phyloP scores from a whole-genome alignment of 2,888 invertebrate species.

The Stegana nigrithorax region DNA sequence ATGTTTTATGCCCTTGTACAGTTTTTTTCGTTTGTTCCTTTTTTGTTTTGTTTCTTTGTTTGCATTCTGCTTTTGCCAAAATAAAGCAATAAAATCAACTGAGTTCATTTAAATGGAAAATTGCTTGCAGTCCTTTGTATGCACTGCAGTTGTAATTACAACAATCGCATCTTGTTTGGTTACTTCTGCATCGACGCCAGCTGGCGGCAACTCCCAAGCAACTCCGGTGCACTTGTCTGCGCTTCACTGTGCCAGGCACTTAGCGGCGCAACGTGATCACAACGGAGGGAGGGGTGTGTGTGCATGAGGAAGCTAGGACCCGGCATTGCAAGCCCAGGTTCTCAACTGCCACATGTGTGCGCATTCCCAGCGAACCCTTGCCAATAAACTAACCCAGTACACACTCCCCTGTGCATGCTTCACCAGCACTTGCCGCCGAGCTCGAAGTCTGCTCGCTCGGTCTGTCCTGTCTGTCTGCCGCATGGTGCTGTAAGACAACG shows the following conservation, averaged over 20 bases:
- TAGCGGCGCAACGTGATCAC: no score
- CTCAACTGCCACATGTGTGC: conserved; percentile 18
- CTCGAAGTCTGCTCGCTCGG: conserved; percentile 2
- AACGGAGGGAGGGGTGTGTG: no score
- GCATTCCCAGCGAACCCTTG: conserved; percentile 34
- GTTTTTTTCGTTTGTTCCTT: no score
- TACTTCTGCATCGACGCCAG: neutral
- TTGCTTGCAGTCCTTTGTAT: no score
- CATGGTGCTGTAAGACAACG: conserved; percentile 22
- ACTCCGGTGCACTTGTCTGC: neutral
- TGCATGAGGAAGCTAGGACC: neutral
- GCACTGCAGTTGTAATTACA: conserved; percentile 57
- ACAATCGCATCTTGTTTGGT: conserved; percentile 31
- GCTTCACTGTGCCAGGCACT: conserved; percentile 1
- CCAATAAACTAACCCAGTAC: conserved; percentile 48
- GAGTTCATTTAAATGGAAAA: no score
- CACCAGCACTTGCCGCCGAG: no score
- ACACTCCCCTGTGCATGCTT: no score
- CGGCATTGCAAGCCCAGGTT: conserved; percentile 10
- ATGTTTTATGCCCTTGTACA: no score
- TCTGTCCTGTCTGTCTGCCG: conserved; percentile 22
- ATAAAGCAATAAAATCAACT: no score
- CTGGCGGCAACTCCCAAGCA: no score
- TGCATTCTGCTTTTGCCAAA: no score
- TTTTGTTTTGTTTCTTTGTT: no score